Percentiles rank a stretch among this genome's conserved stretches.
These are phyloP conservation scores for Rhyzopertha dominica DNA, from an alignment of 1,140 invertebrate genomes.

Conservation along the genomic window DNA sequence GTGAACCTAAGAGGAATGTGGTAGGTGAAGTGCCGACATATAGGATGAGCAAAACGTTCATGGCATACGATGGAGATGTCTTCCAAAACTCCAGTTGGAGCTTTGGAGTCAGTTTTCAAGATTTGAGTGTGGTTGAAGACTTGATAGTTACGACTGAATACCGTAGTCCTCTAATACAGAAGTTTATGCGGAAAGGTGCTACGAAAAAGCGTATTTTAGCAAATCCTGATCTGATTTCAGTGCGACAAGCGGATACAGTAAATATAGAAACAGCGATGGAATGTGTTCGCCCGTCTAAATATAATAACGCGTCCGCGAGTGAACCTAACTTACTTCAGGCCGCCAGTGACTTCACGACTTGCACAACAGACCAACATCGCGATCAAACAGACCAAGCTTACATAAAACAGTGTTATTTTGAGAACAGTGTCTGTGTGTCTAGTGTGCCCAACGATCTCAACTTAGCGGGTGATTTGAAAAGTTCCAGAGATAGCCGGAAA, in stretches of 20 bases:
- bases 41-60: conserved; percentile 15
- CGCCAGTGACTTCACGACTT: too few species aligned
- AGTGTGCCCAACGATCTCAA: conserved; percentile 54
- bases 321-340: conserved; percentile 47
- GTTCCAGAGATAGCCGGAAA: conserved; percentile 24
- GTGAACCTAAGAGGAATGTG: conserved; percentile 17
- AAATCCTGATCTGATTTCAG: neutral
- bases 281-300: conserved; percentile 36
- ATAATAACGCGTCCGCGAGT: conserved; percentile 38
- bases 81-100: conserved; percentile 31
- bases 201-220: conserved; percentile 10
- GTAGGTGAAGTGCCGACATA: conserved; percentile 6
- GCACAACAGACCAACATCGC: too few species aligned
- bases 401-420: conserved; percentile 11
- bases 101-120: conserved; percentile 42
- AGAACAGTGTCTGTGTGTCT: conserved; percentile 41
- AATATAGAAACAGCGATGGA: conserved; percentile 38
- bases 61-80: conserved; percentile 41
- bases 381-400: too few species aligned
- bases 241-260: conserved; percentile 18
- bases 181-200: conserved; percentile 28
- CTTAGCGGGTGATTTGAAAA: conserved; percentile 34
- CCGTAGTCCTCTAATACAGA: conserved; percentile 31
- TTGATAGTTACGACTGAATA: conserved; percentile 24
- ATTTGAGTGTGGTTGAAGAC: conserved; percentile 35